Conservation (phyloP, 2,888 invertebrate species). For the Drosophila quasianomalipes region DNA sequence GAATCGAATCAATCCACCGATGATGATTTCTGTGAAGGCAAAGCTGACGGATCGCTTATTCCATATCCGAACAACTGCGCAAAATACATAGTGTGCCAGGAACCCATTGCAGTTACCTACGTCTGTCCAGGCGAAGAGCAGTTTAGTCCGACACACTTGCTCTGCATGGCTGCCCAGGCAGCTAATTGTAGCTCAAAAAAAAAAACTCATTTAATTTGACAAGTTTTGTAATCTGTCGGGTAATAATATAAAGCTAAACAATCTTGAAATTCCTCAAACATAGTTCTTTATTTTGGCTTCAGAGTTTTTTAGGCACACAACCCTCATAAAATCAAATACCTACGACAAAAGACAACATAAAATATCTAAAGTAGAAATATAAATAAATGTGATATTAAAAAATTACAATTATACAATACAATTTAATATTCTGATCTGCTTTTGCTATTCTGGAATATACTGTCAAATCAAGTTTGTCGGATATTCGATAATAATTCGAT, state of each 20-base stretch:
- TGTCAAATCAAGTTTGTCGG: neutral
- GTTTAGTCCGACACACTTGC: constrained; percentile 67
- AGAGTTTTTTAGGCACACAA: neutral
- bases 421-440: neutral
- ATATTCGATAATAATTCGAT: neutral
- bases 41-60: constrained; percentile 22
- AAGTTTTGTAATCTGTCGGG: neutral
- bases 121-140: constrained; percentile 87
- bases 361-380: neutral
- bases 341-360: neutral
- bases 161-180: constrained; percentile 64
- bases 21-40: constrained; percentile 48
- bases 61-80: constrained; percentile 59
- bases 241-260: neutral
- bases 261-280: neutral
- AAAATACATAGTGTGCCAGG: constrained; percentile 67
- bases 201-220: neutral
- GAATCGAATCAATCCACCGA: neutral
- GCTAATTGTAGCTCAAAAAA: constrained; percentile 58
- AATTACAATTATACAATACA: neutral
- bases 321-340: neutral
- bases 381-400: neutral
- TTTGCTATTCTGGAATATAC: neutral
- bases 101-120: constrained; percentile 84
- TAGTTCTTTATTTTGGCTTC: neutral